Conservation (phyloP, 2,797 vertebrate species). For the Brachyalestes nurse region DNA sequence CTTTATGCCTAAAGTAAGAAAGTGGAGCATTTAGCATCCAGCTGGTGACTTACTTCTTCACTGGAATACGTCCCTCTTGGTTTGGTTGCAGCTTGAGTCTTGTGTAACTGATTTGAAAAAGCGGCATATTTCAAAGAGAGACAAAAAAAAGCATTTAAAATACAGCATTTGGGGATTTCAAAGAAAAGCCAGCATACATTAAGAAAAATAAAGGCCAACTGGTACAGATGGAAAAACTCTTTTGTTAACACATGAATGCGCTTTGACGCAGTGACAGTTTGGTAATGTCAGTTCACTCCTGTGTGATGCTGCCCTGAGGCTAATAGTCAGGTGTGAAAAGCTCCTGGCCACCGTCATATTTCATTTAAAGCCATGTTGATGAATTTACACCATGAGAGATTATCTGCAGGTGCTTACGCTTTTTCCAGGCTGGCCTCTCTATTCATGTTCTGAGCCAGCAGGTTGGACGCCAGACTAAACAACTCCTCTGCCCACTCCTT, state of each 20-base stretch:
- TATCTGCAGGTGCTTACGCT: slow-evolving; percentile 85
- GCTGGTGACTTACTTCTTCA: slow-evolving; percentile 90
- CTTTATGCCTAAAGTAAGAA: neutral
- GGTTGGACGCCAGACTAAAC: slow-evolving; percentile 93
- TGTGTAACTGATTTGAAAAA: slow-evolving; percentile 72
- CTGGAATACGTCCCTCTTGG: slow-evolving; percentile 91
- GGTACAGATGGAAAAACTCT: neutral
- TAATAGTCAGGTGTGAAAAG: slow-evolving; percentile 45
- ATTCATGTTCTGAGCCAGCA: slow-evolving; percentile 95
- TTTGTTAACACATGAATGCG: slow-evolving; percentile 1
- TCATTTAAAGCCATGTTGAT: slow-evolving; percentile 20
- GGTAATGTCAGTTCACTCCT: slow-evolving; percentile 5
- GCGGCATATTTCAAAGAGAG: neutral
- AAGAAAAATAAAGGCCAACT: neutral
- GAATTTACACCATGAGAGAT: slow-evolving; percentile 26
- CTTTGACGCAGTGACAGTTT: slow-evolving; percentile 20
- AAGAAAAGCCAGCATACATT: neutral
- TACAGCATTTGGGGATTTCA: neutral
- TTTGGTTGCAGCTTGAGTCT: slow-evolving; percentile 92
- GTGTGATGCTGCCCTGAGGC: slow-evolving; percentile 26
- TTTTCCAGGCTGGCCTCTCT: slow-evolving; percentile 95
- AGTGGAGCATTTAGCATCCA: neutral
- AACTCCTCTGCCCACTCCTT: slow-evolving; percentile 96
- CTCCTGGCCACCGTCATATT: slow-evolving; percentile 33
- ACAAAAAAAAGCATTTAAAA: neutral